Percentiles rank a stretch among this genome's conserved stretches.
phyloP scores from a whole-genome alignment of 2,797 vertebrate species.

The Lepilemur septentrionalis region DNA sequence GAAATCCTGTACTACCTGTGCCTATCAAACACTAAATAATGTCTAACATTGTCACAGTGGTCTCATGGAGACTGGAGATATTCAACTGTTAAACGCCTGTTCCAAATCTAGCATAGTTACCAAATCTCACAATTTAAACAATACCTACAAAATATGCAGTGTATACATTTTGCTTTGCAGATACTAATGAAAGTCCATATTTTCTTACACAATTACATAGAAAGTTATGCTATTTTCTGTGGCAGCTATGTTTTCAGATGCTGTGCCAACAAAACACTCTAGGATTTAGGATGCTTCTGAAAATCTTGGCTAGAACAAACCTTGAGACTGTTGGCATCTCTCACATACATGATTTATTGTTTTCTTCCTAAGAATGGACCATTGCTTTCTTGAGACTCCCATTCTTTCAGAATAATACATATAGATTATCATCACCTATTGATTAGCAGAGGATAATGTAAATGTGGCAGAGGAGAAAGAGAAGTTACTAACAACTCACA shows the following conservation, averaged over 20 bases:
- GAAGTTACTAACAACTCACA: not conserved
- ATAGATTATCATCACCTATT: not conserved
- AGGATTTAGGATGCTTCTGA: not conserved
- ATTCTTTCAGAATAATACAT: conserved; percentile 24
- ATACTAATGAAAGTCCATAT: not conserved
- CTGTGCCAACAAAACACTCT: not conserved
- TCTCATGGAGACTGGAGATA: not conserved
- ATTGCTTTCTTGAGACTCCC: conserved; percentile 19
- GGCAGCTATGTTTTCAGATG: not conserved
- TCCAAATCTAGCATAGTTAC: not conserved
- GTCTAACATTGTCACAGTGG: not conserved
- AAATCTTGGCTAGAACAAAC: not conserved
- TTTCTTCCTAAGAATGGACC: not conserved
- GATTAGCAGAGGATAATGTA: not conserved
- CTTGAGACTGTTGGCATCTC: not conserved
- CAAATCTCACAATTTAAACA: conserved; percentile 15
- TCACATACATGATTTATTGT: not conserved
- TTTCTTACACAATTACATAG: not conserved
- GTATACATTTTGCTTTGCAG: not conserved
- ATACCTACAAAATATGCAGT: not conserved
- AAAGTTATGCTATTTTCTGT: not conserved
- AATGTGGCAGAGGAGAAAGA: not conserved
- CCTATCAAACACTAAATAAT: not conserved
- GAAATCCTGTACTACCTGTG: not conserved
- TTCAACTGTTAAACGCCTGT: not conserved